Evolutionary conservation across 92 coral and sea anemone species (phyloP), one percentile per base, ranked within the genome.

Genomic region (Phymanthus crucifer): DNA sequence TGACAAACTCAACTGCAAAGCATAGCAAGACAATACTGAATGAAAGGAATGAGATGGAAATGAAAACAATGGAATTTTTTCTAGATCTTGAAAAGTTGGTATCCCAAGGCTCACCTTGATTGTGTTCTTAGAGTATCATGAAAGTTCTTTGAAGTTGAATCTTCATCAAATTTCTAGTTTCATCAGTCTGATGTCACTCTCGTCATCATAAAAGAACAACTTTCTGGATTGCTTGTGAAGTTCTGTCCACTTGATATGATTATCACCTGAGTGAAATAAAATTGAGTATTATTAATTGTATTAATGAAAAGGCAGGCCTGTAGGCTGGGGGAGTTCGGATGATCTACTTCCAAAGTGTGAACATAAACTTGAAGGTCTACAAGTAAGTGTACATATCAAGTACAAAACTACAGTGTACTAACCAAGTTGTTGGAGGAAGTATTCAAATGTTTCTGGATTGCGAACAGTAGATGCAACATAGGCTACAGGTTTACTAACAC

Each of bases 381-480:
- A n/a, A n/a, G n/a, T n/a, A n/a, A n/a, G n/a, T n/a, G n/a, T n/a
- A n/a, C n/a, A n/a, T n/a, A n/a, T n/a, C n/a, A n/a, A n/a, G n/a
- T 1, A 21, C 27, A 21, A 54, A 54, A 45, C 12, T 21, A 54
- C 21, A 21, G 2, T 11, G 26, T 48, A 84, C 90, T 88, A 75
- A 91, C 95, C 80, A 40, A 88, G 79, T 48, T 43, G 21, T 21
- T 35, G 72, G 11, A 91, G 65, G 43, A 91, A 91, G 40, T n/a
- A 73, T 40, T 83, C 85, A 79, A 78, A 88, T 29, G 95, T 91
- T 12, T 73, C 67, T n/a, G 57, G 70, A 81, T 91, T 91, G 70
- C 95, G 80, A 33, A 91, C 80, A 37, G 95, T 91, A 45, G 95
- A 91, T 11, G 95, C 86, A 29, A 91, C 68, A 73, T 67, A 82